Base-by-base conservation (phyloP, 2,113 vertebrate genomes). In the Colistium nudipinnis region DNA sequence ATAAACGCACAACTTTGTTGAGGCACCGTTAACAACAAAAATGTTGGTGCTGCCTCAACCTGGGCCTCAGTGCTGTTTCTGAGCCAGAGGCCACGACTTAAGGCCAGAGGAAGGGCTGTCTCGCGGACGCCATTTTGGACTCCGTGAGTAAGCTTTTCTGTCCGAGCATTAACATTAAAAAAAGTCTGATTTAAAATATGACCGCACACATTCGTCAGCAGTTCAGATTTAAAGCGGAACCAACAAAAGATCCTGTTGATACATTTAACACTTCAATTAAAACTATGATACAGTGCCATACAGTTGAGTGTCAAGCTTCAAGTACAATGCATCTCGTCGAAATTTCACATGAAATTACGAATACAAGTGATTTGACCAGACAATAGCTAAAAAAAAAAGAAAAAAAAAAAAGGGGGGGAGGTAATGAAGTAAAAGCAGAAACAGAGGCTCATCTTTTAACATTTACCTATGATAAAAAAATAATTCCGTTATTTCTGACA, bases 91-190 rank as follows among this genome's bases (percentile, higher is more conserved):
- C 69, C 44, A 13, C 28, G 72, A 24, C 16, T 27, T 11, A 1
- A 20, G 7, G 7, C 7, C 52, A 28, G 64, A 85, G 71, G 79
- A 80, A 78, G 48, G 35, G 36, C 54, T 78, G 81, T 87, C 76
- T 82, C 3, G 36, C 51, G 84, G 91, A 84, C 74, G 93, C 92
- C 93, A 93, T 94, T 86, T 94, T 93, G 81, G 47, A 41, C 12
- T 35, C 14, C 71, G 57, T 93, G 92, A 93, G 86, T 92, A 90
- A 90, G 93, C 88, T 84, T 78, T 92, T 92, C 73, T 87, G 57
- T 67, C 27, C 16, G 56, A 54, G 24, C 17, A 24, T 7, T 12
- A 41, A 24, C 36, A 13, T 49, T 59, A 10, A 49, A n/a, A 49
- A n/a, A 30, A 51, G 19, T 56, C 3, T n/a, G n/a, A 16, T 4